Evolutionary conservation across 2,797 vertebrate species (phyloP).

Genomic region (Gambelia wislizenii): DNA sequence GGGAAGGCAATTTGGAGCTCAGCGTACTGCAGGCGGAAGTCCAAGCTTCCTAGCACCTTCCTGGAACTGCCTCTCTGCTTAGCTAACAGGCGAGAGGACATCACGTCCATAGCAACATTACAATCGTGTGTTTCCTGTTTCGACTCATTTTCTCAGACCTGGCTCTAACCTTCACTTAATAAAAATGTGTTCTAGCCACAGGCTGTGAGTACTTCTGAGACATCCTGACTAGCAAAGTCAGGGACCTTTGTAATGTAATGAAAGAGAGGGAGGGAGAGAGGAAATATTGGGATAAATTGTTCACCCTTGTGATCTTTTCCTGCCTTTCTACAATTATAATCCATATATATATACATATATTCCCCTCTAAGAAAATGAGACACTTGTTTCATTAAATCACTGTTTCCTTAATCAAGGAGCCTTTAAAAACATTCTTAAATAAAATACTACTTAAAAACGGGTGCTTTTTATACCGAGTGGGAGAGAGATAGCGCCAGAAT

Average conservation of each 20-base stretch:
- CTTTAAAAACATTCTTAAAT: slow-evolving; percentile 79
- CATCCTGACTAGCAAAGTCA: slow-evolving; percentile 47
- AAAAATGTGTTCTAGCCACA: slow-evolving; percentile 65
- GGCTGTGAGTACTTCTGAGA: slow-evolving; percentile 50
- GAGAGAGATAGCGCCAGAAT: slow-evolving; percentile 70
- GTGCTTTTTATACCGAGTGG: slow-evolving; percentile 70
- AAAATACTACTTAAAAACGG: slow-evolving; percentile 75
- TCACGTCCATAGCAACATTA: slow-evolving; percentile 55
- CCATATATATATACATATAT: neutral
- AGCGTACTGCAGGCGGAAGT: neutral
- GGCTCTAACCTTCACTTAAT: slow-evolving; percentile 67
- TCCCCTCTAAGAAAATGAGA: slow-evolving; percentile 26
- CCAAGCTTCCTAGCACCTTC: slow-evolving; percentile 13
- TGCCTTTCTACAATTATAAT: slow-evolving; percentile 52
- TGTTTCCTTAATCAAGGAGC: slow-evolving; percentile 76
- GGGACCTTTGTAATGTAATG: slow-evolving; percentile 49
- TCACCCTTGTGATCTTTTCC: slow-evolving; percentile 41
- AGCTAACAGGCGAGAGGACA: slow-evolving; percentile 32
- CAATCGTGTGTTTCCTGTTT: neutral
- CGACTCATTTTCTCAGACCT: slow-evolving; percentile 21
- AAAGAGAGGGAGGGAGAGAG: slow-evolving; percentile 15
- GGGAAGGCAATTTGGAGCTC: neutral
- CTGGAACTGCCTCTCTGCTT: neutral
- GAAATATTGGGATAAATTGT: slow-evolving; percentile 51
- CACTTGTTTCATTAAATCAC: slow-evolving; percentile 61